Base-by-base conservation (phyloP, 2,113 vertebrate genomes). In the Ailurus styani region DNA sequence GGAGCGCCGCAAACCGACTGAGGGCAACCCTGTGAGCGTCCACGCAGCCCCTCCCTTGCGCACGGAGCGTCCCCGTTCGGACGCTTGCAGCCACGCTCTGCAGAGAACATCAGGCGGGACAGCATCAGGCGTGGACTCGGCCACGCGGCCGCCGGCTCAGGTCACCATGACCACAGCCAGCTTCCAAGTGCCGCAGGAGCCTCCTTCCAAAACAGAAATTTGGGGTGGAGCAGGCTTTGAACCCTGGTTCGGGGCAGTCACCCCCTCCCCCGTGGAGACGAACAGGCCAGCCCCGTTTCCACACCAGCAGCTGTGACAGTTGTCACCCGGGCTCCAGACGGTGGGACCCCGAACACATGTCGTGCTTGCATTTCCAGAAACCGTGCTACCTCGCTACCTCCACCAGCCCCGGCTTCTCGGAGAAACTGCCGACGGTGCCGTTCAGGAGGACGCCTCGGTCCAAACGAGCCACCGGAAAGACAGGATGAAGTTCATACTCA, bases 181-280 rank as follows among this genome's bases (percentile, higher is more conserved):
- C 23, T 7, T n/a, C 50, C 25, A 2, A 1, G 3, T 0, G 11
- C 31, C 20, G 4, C 29, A 15, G 7, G 0, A 2, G 12, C 42
- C 13, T 40, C 31, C 60, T 27, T 72, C 6, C 5, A 25, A 17
- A 13, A 17, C 45, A 42, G 64, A 64, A 37, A 4, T 7, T 0
- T 23, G 0, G 0, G 17, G 21, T 0, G 5, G 18, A 7, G 10
- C 13, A 4, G 57, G 25, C 47, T 15, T 6, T 25, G 17, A 8
- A 14, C 3, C 0, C 10, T 0, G 18, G 34, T n/a, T 21, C 3
- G 20, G 45, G 15, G 6, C 29, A 2, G 11, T 15, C 7, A 13
- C 0, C 34, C 47, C 6, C 66, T 73, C 6, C 20, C 37, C 62
- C 3, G 27, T 11, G 29, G 2, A 37, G 78, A 34, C 54, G 5